These are phyloP conservation scores for Sweltsa coloradensis DNA, from an alignment of 1,140 invertebrate genomes.

Conservation along the genomic window DNA sequence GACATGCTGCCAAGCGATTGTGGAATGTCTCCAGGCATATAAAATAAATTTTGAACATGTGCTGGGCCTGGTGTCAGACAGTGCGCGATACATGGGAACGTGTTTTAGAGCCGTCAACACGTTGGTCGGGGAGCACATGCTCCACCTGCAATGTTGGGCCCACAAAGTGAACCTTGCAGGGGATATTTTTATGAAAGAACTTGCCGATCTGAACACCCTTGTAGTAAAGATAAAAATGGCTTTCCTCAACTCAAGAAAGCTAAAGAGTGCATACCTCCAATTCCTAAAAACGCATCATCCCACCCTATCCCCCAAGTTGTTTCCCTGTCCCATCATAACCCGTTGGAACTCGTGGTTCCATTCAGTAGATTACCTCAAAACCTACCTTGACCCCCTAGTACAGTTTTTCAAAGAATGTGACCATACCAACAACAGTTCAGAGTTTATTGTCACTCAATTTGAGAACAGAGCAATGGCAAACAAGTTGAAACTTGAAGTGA, in stretches of 20 bases:
- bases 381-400: background rate
- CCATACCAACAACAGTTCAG: background rate
- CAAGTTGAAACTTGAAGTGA: background rate
- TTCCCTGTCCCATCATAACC: background rate
- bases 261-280: background rate
- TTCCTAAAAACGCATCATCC: background rate
- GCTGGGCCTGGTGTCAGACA: conserved; percentile 1
- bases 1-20: conserved; percentile 3
- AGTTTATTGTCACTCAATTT: background rate
- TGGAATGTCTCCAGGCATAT: background rate
- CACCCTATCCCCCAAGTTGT: background rate
- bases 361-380: background rate
- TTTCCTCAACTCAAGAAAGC: background rate
- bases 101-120: background rate
- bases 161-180: conserved; percentile 2
- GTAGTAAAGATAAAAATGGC: background rate
- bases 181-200: conserved; percentile 1
- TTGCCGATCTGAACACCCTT: background rate
- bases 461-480: background rate
- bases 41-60: background rate
- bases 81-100: conserved; percentile 1
- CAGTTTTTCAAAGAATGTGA: background rate
- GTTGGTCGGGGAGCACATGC: background rate
- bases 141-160: conserved; percentile 3
- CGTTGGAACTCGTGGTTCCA: background rate